Evolutionary conservation across 2,113 vertebrate genomes (phyloP), one percentile per base, ranked within the genome.

Genomic region (Siniperca knerii): DNA sequence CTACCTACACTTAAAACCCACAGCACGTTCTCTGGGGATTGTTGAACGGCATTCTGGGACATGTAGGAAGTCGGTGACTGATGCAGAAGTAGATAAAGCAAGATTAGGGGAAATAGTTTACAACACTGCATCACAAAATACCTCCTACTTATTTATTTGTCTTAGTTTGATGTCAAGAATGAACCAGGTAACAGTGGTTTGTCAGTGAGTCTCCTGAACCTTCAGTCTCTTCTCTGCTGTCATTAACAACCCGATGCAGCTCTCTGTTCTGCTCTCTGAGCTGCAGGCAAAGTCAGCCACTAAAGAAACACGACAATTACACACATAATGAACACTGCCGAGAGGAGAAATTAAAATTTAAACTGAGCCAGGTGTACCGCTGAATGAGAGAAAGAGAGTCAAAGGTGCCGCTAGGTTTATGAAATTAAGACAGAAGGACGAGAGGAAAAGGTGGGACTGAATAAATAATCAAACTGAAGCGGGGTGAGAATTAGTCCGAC

Each of bases 301-400:
- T 69, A 67, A 87, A 82, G 85, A 78, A 74, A 68, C 75, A 62
- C 46, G 61, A 81, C 85, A 79, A 87, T 82, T 87, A 82, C 75
- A 50, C 46, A 48, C 62, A 48, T 78, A 82, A 86, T 75, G 69
- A 82, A 87, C 52, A 35, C 52, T 8, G 85, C 70, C 15, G 42
- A 68, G 35, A 79, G 75, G n/a, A 40, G 35, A 23, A 18, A 83
- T 82, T 79, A 64, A 68, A 75, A 61, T 74, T 83, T 70, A 64
- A 83, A 82, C 37, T 23, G 80, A 74, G 75, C 55, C 79, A 82
- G 84, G 61, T 82, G 74, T 29, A 42, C 42, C 3, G 68, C 67
- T 46, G 69, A 55, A 40, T 7, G 62, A 69, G 61, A 62, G 62
- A 10, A 12, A 48, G 54, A 55, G 54, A 55, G 42, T 48, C 68